Base-by-base conservation (phyloP, 1,140 invertebrate species). In the Drosophila equinoxialis region DNA sequence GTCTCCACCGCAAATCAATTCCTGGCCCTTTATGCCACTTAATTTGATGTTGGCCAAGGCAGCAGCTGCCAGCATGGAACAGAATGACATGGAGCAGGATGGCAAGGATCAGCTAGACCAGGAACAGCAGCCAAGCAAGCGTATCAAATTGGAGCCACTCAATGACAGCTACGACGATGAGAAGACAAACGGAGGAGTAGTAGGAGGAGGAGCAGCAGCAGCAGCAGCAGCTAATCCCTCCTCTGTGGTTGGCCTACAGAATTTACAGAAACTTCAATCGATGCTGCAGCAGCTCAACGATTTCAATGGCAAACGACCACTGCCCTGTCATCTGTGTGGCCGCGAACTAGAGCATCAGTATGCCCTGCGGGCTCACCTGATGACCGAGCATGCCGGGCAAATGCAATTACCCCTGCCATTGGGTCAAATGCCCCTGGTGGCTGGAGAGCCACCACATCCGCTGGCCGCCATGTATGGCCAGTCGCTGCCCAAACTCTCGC, bases 281-380 rank as follows among this genome's bases (percentile, higher is more conserved):
- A 98, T 98, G 97, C 96, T 98, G 74, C 94, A 97, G 58, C 97
- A 98, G 92, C 91, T 98, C 57, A 98, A 98, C 86, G 95, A 95
- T 64, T 92, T 96, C 35, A 95, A 96, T 71, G 94, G 91, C 91
- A 95, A 93, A 90, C 93, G 93, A 3, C 91, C 94, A 0, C 91
- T 93, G 2, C 93, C 93, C 5, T 95, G 95, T 74, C 93, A 91
- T 42, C 81, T 94, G 2, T 95, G 95, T 70, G 94, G 94, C 2
- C 93, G 93, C 63, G 95, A 95, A 64, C 94, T 94, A 74, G 95
- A 95, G 45, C 94, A 93, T 67, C 93, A 94, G 45, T 93, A 93
- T 48, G 93, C 93, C 6, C 79, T 95, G 33, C 93, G 94, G 61
- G 93, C 93, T 41, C 95, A 95, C 71, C 94, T 95, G 91, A 93